Base-by-base conservation (phyloP, 2,888 invertebrate species). In the Hyposoter dolosus region DNA sequence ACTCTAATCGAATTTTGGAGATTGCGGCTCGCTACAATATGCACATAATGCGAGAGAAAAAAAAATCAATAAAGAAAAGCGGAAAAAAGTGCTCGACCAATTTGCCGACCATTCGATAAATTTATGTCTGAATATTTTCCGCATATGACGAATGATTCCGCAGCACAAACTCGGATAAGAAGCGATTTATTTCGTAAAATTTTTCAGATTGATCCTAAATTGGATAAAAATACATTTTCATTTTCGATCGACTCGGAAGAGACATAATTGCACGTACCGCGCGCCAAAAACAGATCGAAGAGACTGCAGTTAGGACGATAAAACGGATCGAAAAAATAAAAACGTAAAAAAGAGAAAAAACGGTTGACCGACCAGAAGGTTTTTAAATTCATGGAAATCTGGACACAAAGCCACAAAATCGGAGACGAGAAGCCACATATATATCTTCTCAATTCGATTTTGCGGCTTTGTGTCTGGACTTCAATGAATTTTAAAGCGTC, bases 1-100 rank as follows among this genome's bases (percentile, higher is more conserved):
- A 79, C 69, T 85, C 78, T 82, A 85, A 85, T 85, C 82, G 82
- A 85, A 85, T 85, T 85, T 75, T 56, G 79, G 79, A 79, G 85
- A 85, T 85, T 85, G 82, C 85, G 79, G 53, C 71, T 71, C 40
- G 53, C 65, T 78, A 65, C 60, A 35, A 40, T 53, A 23, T 28
- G 63, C 68, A 19, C 23, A 47, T 15, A 60, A 74, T 50, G 28
- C 66, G 68, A n/a, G 60, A 15, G 40, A 53, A 77, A 81, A 45
- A 65, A 50, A 10, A 35, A 77, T 35, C 28, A 28, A 47, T 28
- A 19, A 75, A 28, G n/a, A 63, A 76, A 23, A 63, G 60, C 43
- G 43, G 28, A 35, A 56, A 60, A 56, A 32, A 63, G 63, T 28
- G 43, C 63, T 40, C 12, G 5, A 23, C 9, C 28, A 19, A 53